Evolutionary conservation across 2,797 vertebrate species (phyloP).

Genomic region (Myotis myotis): DNA sequence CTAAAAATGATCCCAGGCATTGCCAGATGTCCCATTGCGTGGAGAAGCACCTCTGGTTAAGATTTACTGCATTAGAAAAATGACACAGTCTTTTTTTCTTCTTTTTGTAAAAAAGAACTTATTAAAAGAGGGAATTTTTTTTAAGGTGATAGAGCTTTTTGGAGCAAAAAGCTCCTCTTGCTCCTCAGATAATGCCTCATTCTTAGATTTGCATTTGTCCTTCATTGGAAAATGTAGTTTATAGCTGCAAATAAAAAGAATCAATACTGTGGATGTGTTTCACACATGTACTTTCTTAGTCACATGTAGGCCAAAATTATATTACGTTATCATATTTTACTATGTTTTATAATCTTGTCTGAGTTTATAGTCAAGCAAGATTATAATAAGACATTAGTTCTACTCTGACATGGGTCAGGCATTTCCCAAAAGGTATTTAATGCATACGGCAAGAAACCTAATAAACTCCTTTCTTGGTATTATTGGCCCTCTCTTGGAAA

Average conservation of each 20-base stretch:
- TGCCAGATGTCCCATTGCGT: background rate
- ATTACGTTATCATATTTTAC: background rate
- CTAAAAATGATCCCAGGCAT: background rate
- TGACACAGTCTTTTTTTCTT: background rate
- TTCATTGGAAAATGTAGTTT: background rate
- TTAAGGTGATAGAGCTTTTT: background rate
- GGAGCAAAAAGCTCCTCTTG: background rate
- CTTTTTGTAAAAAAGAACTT: background rate
- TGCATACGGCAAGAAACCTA: background rate
- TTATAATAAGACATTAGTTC: background rate
- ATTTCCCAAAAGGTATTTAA: constrained; percentile 45
- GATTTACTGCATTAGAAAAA: background rate
- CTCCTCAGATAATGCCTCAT: background rate
- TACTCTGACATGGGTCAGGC: background rate
- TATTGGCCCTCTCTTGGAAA: constrained; percentile 43
- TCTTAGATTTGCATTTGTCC: constrained; percentile 19
- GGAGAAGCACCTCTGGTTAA: background rate
- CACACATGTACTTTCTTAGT: background rate
- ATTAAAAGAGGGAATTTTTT: background rate
- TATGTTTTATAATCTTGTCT: constrained; percentile 40
- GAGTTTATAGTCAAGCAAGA: background rate
- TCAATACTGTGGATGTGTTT: background rate
- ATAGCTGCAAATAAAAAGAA: constrained; percentile 40
- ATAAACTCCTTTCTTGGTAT: background rate
- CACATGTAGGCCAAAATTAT: background rate